Evolutionary conservation across 2,113 vertebrate genomes (phyloP).

Genomic region (Saccopteryx leptura): DNA sequence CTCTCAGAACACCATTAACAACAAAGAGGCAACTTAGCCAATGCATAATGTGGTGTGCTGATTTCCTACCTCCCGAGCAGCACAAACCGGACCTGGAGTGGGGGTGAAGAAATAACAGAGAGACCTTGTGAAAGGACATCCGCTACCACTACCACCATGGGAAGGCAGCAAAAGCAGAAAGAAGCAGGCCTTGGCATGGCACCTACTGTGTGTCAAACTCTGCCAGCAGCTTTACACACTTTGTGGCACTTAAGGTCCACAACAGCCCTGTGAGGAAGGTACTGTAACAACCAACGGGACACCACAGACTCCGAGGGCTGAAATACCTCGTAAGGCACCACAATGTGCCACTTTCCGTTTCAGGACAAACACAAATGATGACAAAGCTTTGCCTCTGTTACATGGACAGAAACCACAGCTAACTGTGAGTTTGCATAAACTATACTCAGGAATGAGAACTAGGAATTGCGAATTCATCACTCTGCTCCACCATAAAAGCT

Average conservation of each 20-base stretch:
- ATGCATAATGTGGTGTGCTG: background rate
- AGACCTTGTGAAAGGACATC: background rate
- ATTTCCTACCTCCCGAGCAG: background rate
- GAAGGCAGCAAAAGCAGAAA: background rate
- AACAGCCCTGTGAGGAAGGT: background rate
- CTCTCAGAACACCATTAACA: background rate
- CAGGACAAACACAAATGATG: background rate
- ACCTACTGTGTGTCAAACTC: background rate
- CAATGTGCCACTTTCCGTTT: background rate
- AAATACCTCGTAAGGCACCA: too few species aligned
- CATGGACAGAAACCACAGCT: background rate
- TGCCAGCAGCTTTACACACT: background rate
- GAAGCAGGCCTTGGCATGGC: background rate
- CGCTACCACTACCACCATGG: background rate
- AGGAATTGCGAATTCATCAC: background rate
- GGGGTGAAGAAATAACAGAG: background rate
- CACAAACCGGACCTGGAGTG: background rate
- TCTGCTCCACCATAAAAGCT: background rate
- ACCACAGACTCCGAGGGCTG: background rate
- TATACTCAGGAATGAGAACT: background rate
- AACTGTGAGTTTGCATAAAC: background rate
- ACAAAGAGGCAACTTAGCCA: background rate
- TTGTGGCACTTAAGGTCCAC: background rate
- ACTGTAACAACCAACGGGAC: background rate
- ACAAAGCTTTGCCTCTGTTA: background rate